Evolutionary conservation across 2,797 vertebrate genomes (phyloP), one percentile per base, ranked within the genome.

Genomic region (Molossus alvarezi): DNA sequence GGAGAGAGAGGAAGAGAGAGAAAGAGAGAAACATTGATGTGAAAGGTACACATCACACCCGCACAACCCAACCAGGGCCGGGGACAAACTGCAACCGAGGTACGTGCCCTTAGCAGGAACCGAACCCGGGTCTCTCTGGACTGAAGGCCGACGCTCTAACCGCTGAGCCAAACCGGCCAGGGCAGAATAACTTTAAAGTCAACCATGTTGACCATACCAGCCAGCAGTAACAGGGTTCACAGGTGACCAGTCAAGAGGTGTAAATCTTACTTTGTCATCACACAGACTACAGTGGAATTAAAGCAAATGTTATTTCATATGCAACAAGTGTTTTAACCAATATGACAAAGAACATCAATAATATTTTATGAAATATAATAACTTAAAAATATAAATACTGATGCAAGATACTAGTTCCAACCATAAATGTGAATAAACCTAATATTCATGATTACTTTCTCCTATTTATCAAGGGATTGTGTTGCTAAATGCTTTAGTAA

Each of bases 331-430:
- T 51, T 88, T 88, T 51, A 17, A 51, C 10, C 33, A 76, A 72
- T 51, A 23, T 69, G 10, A 73, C 23, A 62, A 58, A 83, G 5
- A 77, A 80, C 14, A 27, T 27, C 20, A 71, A 80, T 58, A 27
- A 45, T 67, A 83, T 65, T 96, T 95, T 87, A 17, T 71, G 10
- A 90, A 88, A 72, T 77, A 48, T 29, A 57, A 69, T 88, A 91
- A 45, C 2, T 33, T 79, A 75, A 79, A 79, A 53, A 14, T 23
- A 69, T 65, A 88, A 94, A 77, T 37, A 33, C 9, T 79, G 90
- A 90, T 20, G 8, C 1, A 92, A 83, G 20, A 90, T 18, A 77
- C 57, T n/a, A 41, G 7, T 53, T 90, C 20, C 6, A 86, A 27
- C 2, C 14, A 23, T 15, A 88, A 76, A 77, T 80, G 29, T 86